Percentiles rank a stretch among this genome's conserved stretches.
phyloP scores from a whole-genome alignment of 35 echinoderm and acorn worm genomes.

The Acanthaster planci region DNA sequence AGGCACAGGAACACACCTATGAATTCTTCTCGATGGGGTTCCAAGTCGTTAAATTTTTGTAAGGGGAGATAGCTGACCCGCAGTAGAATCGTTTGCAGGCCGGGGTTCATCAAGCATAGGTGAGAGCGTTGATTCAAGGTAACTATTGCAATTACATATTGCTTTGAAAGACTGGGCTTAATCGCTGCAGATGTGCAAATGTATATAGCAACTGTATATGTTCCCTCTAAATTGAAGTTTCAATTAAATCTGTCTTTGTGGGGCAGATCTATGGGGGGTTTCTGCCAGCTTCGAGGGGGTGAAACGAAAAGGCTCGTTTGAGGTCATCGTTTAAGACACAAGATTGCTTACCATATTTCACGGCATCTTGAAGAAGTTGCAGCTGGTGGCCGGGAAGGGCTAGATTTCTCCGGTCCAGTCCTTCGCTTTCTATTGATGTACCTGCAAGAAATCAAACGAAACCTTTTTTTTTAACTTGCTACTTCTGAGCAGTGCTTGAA shows the following conservation, averaged over 20 bases:
- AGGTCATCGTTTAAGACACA: background rate
- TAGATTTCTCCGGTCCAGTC: conserved; percentile 47
- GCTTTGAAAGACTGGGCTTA: too few relatives aligned
- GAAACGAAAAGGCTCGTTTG: too few relatives aligned
- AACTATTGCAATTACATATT: background rate
- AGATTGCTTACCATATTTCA: conserved; percentile 43
- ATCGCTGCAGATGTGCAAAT: too few relatives aligned
- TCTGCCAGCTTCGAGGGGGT: too few relatives aligned
- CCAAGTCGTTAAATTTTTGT: background rate
- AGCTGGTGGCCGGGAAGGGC: conserved; percentile 61
- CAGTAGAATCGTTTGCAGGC: background rate
- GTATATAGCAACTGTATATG: too few relatives aligned
- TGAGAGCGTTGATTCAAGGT: background rate
- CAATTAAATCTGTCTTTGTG: too few relatives aligned
- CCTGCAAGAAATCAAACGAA: conserved; percentile 46
- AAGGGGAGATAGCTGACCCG: background rate
- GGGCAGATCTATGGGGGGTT: too few relatives aligned
- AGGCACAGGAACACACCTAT: background rate
- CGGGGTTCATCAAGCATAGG: background rate
- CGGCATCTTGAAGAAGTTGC: conserved; percentile 64
- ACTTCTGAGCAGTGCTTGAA: background rate
- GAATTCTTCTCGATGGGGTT: background rate
- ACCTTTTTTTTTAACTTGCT: too few relatives aligned
- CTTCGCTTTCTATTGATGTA: conserved; percentile 50
- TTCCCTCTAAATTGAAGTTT: too few relatives aligned